Evolutionary conservation across 2,888 invertebrate genomes (phyloP), one percentile per base, ranked within the genome.

Genomic region (Eupithecia vulgata): DNA sequence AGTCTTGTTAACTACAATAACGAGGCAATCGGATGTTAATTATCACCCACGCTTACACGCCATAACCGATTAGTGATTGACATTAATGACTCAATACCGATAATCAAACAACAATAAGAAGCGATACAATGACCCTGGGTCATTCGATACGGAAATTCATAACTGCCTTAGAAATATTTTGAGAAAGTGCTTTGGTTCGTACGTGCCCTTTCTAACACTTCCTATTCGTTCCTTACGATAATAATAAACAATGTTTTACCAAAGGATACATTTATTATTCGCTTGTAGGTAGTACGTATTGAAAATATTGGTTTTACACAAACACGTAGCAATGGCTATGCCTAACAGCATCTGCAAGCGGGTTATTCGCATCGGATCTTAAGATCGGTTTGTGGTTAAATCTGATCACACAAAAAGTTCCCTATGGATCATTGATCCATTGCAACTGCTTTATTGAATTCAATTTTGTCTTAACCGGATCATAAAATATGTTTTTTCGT

Each of bases 111-210:
- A 59, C 70, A 72, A 70, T 70, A 59, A 69, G 48, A 61, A 62
- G 69, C 75, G 73, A 76, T 72, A 67, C 78, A 79, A 72, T 71
- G 76, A 76, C 74, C 78, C 72, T 69, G 70, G 72, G 67, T 59
- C 67, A 73, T 61, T 61, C 64, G 35, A 71, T 59, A 57, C 74
- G 71, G 70, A 72, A 74, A 66, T 75, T 72, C 68, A 37, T 64
- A 67, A 72, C 68, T 61, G 70, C 52, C 37, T 48, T 12, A 42
- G 71, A 68, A 73, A 76, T 78, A 76, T 76, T 79, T 77, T 67
- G 70, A 79, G 79, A 74, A 72, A 73, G 65, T 68, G 68, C 71
- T 66, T 68, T 62, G 66, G 74, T 71, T 65, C 52, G 75, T 67
- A 72, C 76, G 72, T 77, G 75, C 77, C 57, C 64, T 71, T 74